Evolutionary conservation across 1,140 invertebrate species (phyloP), one percentile per base, ranked within the genome.

Genomic region (Caenorhabditis elegans): DNA sequence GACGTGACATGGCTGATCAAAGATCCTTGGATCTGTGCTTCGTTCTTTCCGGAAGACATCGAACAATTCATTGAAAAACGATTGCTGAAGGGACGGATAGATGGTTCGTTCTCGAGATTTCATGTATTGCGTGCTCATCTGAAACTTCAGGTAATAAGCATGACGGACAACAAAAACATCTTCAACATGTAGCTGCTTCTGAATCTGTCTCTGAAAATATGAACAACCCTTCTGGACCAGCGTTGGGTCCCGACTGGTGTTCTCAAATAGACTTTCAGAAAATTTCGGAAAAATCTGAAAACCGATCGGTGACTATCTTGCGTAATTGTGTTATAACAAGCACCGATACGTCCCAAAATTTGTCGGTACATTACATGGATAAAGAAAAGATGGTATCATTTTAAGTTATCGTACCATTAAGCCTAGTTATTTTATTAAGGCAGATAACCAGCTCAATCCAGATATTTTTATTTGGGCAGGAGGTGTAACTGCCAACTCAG

Each of bases 381-480:
- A n/a, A n/a, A n/a, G n/a, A n/a, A n/a, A n/a, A n/a, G n/a, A n/a
- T n/a, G n/a, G n/a, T n/a, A n/a, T n/a, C n/a, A n/a, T n/a, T n/a
- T n/a, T n/a, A n/a, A n/a, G n/a, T n/a, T n/a, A n/a, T n/a, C n/a
- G n/a, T n/a, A n/a, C n/a, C n/a, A n/a, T n/a, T n/a, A n/a, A n/a
- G n/a, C n/a, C n/a, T n/a, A n/a, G n/a, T n/a, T n/a, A n/a, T n/a
- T n/a, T n/a, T n/a, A n/a, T n/a, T n/a, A n/a, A n/a, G n/a, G n/a
- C n/a, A n/a, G n/a, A n/a, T n/a, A n/a, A n/a, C n/a, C n/a, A n/a
- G n/a, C 94, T 82, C 86, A 92, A 93, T 10, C 96, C 95, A 92
- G 96, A 98, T 92, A 93, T 98, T 88, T 91, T 98, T 34, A 92
- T 98, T 76, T 98, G 95, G 85, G 97, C 97, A 2, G 98, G 95